Evolutionary conservation across 2,113 vertebrate genomes (phyloP).

Genomic region (Hyla sarda): DNA sequence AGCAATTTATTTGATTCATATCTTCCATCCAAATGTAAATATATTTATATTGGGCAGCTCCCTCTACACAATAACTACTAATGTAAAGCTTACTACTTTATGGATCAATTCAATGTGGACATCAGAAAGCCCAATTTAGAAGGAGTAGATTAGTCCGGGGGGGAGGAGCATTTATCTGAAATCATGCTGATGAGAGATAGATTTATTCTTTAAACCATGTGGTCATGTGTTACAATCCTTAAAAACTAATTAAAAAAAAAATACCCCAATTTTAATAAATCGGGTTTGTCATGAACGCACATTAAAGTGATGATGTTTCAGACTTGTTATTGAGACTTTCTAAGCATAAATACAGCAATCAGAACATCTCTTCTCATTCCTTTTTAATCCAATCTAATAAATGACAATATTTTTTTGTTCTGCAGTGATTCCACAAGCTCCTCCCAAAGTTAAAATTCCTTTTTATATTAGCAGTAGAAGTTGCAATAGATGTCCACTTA

Average conservation of each 20-base stretch:
- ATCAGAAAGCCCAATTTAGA: background rate
- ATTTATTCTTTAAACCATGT: background rate
- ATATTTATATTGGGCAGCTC: background rate
- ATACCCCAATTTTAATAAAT: background rate
- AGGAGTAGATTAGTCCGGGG: background rate
- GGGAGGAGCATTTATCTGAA: background rate
- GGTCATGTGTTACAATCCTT: background rate
- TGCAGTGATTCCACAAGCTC: background rate
- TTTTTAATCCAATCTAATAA: background rate
- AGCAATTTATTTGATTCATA: background rate
- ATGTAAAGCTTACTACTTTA: conserved; percentile 6
- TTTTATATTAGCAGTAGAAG: background rate
- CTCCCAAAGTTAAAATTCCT: background rate
- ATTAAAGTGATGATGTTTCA: background rate
- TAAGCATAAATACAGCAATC: background rate
- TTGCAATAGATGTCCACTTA: background rate
- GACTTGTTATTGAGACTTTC: background rate
- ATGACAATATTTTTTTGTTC: background rate
- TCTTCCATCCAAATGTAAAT: background rate
- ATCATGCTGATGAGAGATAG: background rate
- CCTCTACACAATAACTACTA: conserved; percentile 21
- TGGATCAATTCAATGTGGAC: conserved; percentile 24
- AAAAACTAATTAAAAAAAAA: background rate
- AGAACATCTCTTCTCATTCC: background rate
- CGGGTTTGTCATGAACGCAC: too few relatives aligned